Evolutionary conservation across 2,797 vertebrate genomes (phyloP), one percentile per base, ranked within the genome.

Genomic region (Todus mexicanus): DNA sequence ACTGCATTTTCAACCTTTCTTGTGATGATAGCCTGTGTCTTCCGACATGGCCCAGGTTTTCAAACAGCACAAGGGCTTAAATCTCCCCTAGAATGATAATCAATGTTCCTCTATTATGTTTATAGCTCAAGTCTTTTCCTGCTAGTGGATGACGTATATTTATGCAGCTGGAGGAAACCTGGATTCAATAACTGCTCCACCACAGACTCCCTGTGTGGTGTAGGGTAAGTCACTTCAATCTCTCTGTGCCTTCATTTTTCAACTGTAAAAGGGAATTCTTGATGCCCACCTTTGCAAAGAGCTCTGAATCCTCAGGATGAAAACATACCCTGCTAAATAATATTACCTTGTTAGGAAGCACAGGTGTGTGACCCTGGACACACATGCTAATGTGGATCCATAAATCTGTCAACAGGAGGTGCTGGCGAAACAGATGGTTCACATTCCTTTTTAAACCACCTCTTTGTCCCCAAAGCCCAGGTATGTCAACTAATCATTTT

Each of bases 331-430:
- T 42, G 63, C 77, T 80, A 69, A 91, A 95, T 79, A 92, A 90
- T 85, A 87, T 86, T 70, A 92, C 93, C 90, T 84, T 91, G 90
- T 96, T 93, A 94, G 84, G 91, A 92, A 96, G 93, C 87, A 90
- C 96, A 97, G 96, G 95, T 97, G 96, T 94, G 89, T 93, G 92
- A 94, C 90, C 83, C 93, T 82, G 71, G 90, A 92, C 84, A 93
- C 60, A 43, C 91, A 94, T 84, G 89, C 93, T 93, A 96, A 96
- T 75, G 56, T 18, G 31, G 87, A 89, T 81, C 83, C 78, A 93
- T 97, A 96, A 97, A 97, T 97, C 96, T 95, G 91, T 97, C 96
- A 96, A 76, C 95, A 91, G 73, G 85, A 96, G 90, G 92, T 96
- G 91, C 95, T 88, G 85, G 91, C 90, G 92, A 94, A 97, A 97